Base-by-base conservation (phyloP, 2,113 vertebrate genomes). In the Catharus bicknelli region DNA sequence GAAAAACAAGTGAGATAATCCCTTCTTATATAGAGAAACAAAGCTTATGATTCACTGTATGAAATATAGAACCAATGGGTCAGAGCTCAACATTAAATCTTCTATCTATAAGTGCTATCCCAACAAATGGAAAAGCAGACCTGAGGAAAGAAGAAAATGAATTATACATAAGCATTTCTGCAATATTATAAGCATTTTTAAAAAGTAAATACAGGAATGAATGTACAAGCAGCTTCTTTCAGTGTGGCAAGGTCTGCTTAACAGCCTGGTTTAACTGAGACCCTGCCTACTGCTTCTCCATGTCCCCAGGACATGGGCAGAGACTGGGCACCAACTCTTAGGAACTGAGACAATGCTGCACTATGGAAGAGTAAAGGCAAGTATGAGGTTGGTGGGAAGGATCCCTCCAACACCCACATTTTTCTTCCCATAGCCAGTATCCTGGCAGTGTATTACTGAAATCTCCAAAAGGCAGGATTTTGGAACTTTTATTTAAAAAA, bases 41-140 rank as follows among this genome's bases (percentile, higher is more conserved):
- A 89, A 55, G 32, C 8, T 83, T 62, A 29, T 42, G 51, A 83
- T 70, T 94, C 72, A 61, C n/a, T 55, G 3, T 7, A 45, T 45
- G 55, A 91, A 80, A 70, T 23, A 22, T 9, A 70, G 67, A 94
- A 83, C 55, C 17, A 10, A 40, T 17, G 25, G 54, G 62, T 36
- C 62, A 68, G 61, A 74, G 42, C 29, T 79, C 9, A 2, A 61
- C 54, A n/a, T 40, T 82, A 79, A 75, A 83, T 70, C 32, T 32
- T 61, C 2, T 54, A 7, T 40, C 34, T 80, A 7, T 13, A 74
- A 83, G 55, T 53, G n/a, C 42, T 74, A 18, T 25, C 59, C 30
- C 43, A 91, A 53, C 40, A 85, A 88, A 70, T 36, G 32, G 40
- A 89, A 94, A 95, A 91, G 38, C 32, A 87, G 59, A 77, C 63